Evolutionary conservation across 2,797 vertebrate species (phyloP).

Genomic region (Tauraco hartlaubi): DNA sequence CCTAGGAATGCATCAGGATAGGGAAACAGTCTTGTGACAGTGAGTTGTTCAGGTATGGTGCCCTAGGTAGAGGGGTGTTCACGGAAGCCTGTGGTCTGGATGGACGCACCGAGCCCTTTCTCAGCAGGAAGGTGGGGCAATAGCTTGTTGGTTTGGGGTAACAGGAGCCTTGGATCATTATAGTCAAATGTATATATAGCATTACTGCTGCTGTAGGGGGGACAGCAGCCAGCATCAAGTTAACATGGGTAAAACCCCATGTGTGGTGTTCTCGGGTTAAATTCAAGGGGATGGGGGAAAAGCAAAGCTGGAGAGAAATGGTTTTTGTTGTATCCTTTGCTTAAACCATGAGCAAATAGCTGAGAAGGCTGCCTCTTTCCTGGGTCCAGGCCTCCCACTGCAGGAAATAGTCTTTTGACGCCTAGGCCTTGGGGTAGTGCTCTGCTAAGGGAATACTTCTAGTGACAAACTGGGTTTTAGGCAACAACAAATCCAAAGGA

Average conservation of each 20-base stretch:
- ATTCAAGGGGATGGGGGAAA: not conserved
- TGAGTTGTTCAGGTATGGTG: accelerated
- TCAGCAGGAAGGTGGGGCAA: not conserved
- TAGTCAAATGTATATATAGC: no score
- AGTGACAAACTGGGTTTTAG: not conserved
- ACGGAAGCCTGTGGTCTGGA: not conserved
- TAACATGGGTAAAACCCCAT: not conserved
- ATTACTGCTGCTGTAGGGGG: not conserved
- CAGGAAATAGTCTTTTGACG: not conserved
- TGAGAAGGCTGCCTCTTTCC: not conserved
- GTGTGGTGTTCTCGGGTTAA: not conserved
- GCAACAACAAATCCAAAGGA: not conserved
- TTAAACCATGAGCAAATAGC: not conserved
- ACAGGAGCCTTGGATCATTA: not conserved
- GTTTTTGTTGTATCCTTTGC: not conserved
- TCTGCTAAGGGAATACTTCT: not conserved
- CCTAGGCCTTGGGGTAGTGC: not conserved
- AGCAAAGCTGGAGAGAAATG: not conserved
- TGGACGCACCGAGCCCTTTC: not conserved
- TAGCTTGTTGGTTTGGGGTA: not conserved
- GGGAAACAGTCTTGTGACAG: not conserved
- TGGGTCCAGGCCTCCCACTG: not conserved
- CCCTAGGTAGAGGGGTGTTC: not conserved
- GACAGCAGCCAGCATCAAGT: not conserved
- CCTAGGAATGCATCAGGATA: not conserved